Base-by-base conservation (phyloP, 2,888 invertebrate species). In the Hirtodrosophila confusa region DNA sequence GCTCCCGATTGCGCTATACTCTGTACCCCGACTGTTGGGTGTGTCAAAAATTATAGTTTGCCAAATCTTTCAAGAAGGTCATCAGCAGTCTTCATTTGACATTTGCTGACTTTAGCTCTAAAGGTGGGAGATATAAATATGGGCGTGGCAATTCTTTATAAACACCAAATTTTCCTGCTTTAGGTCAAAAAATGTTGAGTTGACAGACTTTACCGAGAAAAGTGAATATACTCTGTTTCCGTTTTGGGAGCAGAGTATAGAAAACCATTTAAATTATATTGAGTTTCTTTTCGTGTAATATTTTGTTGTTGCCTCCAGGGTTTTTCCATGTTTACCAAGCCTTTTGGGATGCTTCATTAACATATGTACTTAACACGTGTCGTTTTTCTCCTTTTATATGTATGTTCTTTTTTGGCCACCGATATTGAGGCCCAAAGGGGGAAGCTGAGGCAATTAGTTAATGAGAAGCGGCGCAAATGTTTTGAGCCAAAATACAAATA, bases 281-380 rank as follows among this genome's bases (percentile, higher is more conserved):
- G 74, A 83, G 70, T 83, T 79, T 60, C 60, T 74, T 73, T 64
- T 72, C 48, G 49, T 54, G 64, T 62, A 60, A 45, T 61, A 56
- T 77, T 68, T 65, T 45, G 33, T 3, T 67, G 33, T 43, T 49
- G 44, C 55, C 60, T 45, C 44, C 9, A 31, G 43, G 44, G 33
- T 31, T 47, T 35, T 55, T 54, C 51, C 51, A 49, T 70, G 53
- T 48, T 57, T 53, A 49, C 54, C 43, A 51, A 69, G 66, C 50
- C 54, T 54, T 53, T 58, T 49, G 39, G 40, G 33, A 37, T 47
- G 43, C 62, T 54, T 75, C 55, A 83, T 80, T 84, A 75, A 69
- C 80, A 86, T 86, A 69, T 80, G 85, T 80, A 80, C 72, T 75
- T 71, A 71, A 80, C 80, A 84, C 75, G 75, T 80, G 82, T 86